A percentile compares a stretch with the other conserved stretches of the same genome.
phyloP scores from a whole-genome alignment of 2,888 invertebrate species.

The Isoperla grammatica region DNA sequence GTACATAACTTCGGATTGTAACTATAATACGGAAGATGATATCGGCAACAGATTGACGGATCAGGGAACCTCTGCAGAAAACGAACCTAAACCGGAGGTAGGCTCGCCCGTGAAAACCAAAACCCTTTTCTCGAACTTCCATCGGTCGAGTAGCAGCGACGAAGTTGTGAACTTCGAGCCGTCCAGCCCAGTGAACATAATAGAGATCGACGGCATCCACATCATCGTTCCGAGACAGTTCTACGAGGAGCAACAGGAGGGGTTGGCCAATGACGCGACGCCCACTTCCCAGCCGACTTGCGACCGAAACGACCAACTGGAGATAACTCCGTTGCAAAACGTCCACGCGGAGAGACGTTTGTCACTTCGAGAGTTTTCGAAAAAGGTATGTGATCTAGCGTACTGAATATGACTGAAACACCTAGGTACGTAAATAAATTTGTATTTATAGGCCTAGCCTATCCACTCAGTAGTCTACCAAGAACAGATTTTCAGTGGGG shows the following conservation, averaged over 20 bases:
- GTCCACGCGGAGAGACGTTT: no score
- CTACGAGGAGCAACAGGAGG: not conserved
- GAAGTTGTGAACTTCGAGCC: conserved; percentile 10
- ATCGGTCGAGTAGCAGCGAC: not conserved
- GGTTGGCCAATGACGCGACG: not conserved
- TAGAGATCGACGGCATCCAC: conserved; percentile 49
- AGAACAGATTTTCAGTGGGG: no score
- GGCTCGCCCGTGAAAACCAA: not conserved
- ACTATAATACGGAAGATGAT: not conserved
- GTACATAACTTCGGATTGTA: conserved; percentile 18
- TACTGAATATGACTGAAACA: no score
- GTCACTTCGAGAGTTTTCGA: no score
- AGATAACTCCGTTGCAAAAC: no score
- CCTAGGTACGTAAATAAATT: no score
- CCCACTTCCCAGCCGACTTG: no score
- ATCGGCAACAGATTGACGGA: not conserved
- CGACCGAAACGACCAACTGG: no score
- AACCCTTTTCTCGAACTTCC: not conserved
- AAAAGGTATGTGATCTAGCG: no score
- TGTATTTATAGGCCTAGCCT: no score
- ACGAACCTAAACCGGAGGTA: not conserved
- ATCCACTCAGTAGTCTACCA: no score
- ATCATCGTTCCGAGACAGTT: conserved; percentile 42
- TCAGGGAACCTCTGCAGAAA: not conserved
- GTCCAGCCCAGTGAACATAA: conserved; percentile 43